Conservation (phyloP, 2,113 vertebrate species). For the Spea bombifrons region DNA sequence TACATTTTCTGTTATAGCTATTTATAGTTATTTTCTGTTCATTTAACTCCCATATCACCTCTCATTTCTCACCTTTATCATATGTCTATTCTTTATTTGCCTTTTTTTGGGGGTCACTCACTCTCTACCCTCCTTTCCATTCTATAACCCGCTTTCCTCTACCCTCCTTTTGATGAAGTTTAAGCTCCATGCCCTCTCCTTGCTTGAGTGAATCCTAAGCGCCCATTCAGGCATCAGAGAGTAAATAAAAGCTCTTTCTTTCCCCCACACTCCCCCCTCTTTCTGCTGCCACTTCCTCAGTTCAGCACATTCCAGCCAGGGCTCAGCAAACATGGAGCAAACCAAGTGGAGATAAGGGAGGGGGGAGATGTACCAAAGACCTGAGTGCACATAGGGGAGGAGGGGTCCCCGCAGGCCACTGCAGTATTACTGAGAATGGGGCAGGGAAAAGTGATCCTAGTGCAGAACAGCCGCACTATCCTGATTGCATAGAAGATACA, state of each 20-base stretch:
- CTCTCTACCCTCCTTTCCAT: neutral
- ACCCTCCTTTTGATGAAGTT: slow-evolving; percentile 2
- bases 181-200: slow-evolving; percentile 9
- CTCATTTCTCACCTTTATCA: neutral
- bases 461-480: neutral
- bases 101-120: neutral
- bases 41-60: too few relatives aligned
- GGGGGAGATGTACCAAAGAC: neutral
- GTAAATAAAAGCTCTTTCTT: slow-evolving; percentile 41
- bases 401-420: neutral
- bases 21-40: too few relatives aligned
- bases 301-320: slow-evolving; percentile 46
- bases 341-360: slow-evolving; percentile 28
- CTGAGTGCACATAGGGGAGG: neutral
- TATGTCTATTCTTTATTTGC: neutral
- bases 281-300: slow-evolving; percentile 13
- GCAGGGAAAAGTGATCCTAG: neutral
- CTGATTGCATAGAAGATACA: neutral
- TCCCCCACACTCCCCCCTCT: neutral
- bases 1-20: too few relatives aligned
- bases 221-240: slow-evolving; percentile 43
- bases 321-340: slow-evolving; percentile 44
- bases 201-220: slow-evolving; percentile 35
- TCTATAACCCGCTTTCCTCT: neutral
- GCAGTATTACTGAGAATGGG: neutral